Percentiles rank a stretch among this genome's conserved stretches.
Evolutionary conservation across 1,140 invertebrate species (phyloP).

Genomic region (Drosophila sechellia): DNA sequence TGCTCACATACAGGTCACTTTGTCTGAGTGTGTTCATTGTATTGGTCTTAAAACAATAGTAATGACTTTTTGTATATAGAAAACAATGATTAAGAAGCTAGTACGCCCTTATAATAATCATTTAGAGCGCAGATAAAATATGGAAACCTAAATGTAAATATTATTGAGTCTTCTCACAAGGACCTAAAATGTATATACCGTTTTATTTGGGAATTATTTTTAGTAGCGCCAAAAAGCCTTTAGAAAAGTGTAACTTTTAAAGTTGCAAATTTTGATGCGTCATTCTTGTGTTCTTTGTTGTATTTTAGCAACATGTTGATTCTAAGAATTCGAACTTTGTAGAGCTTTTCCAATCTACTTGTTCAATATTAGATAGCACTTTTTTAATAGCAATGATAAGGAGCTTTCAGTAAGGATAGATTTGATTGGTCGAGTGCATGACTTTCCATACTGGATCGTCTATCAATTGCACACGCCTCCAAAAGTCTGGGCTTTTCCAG

Average conservation of each 20-base stretch:
- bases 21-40: background rate
- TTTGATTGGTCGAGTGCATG: slow-evolving; percentile 36
- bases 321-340: slow-evolving; percentile 8
- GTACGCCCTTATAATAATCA: background rate
- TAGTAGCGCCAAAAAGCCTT: too few relatives aligned
- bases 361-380: background rate
- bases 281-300: too few relatives aligned
- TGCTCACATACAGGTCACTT: background rate
- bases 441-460: slow-evolving; percentile 2
- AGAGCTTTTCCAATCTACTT: slow-evolving; percentile 12
- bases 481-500: slow-evolving; percentile 27
- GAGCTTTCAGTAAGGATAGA: slow-evolving; percentile 5
- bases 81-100: background rate
- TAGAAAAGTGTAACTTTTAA: too few relatives aligned
- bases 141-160: background rate
- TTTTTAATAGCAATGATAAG: slow-evolving; percentile 15
- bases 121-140: background rate
- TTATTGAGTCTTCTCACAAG: background rate
- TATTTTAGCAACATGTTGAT: slow-evolving; percentile 6
- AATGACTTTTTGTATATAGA: background rate
- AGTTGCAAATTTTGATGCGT: too few relatives aligned
- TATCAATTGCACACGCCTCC: slow-evolving; percentile 43
- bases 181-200: too few relatives aligned
- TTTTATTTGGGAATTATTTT: too few relatives aligned
- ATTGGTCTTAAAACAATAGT: slow-evolving; percentile 9